phyloP scores from a whole-genome alignment of 2,797 vertebrate species.

The Neosalanx taihuensis region DNA sequence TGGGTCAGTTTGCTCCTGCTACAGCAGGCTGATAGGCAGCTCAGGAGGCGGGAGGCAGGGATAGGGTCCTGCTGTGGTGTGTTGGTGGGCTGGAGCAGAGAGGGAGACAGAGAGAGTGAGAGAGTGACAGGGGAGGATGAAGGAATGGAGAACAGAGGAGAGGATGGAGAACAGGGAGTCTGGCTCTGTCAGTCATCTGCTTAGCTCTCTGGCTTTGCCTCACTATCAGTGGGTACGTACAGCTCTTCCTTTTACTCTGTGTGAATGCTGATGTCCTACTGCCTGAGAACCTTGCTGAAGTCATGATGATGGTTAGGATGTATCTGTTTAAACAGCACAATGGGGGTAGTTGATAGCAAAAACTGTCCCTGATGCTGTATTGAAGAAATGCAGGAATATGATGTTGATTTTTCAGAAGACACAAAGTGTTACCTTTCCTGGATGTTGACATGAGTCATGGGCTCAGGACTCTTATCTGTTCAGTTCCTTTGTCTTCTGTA shows the following conservation, averaged over 20 bases:
- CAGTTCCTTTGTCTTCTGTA: too few species aligned
- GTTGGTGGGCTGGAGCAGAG: background rate
- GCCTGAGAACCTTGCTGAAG: background rate
- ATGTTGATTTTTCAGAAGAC: too few species aligned
- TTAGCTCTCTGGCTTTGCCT: constrained; percentile 73
- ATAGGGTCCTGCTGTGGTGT: too few species aligned
- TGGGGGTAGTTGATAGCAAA: too few species aligned
- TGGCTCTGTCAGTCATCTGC: constrained; percentile 71
- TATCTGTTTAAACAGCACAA: background rate
- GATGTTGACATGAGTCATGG: too few species aligned
- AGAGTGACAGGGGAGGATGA: constrained; percentile 40
- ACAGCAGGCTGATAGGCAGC: too few species aligned
- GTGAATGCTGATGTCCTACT: background rate
- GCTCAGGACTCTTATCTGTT: too few species aligned
- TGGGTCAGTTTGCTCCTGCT: too few species aligned
- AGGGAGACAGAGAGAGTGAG: background rate
- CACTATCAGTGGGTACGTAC: constrained; percentile 76
- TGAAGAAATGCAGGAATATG: too few species aligned
- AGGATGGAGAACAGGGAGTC: constrained; percentile 63
- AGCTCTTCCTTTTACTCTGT: constrained; percentile 28
- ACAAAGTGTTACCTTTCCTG: too few species aligned
- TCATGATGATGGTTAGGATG: background rate
- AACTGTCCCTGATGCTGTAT: too few species aligned
- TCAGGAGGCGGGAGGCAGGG: too few species aligned
- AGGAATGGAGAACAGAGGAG: constrained; percentile 66